Base-by-base conservation (phyloP, 2,888 invertebrate genomes). In the Lasioglossum malachurum region DNA sequence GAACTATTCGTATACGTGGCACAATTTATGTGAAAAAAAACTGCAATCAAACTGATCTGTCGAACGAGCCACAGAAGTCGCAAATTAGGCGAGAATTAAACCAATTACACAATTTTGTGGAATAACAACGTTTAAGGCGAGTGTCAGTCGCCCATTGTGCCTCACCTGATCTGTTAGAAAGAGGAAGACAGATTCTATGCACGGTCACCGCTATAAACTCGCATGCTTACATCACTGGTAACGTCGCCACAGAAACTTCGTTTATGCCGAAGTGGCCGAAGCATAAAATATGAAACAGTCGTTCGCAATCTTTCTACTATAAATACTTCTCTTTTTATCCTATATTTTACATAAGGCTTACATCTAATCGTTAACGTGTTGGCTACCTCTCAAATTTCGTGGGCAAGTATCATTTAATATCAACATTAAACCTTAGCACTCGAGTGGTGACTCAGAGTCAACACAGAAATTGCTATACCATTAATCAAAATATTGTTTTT, bases 201-300 rank as follows among this genome's bases (percentile, higher is more conserved):
- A 86, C 88, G 88, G 93, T 94, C 94, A 94, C 92, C 92, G 93
- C 93, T 94, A 94, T 94, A 94, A 94, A 94, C 94, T 91, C 92
- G 89, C 80, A 87, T 92, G 94, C 94, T 94, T 94, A 94, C 94
- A 94, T 94, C 94, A 94, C 87, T 92, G 78, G 64, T 78, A 88
- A 88, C 90, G 79, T 76, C 82, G 75, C 64, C 72, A 64, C 78
- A 71, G 75, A 80, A 82, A 73, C 80, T 79, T 80, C 78, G 71
- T 79, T 75, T 72, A 75, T 72, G 78, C 80, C 46, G 64, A 69
- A 78, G 49, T 64, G 76, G 35, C 38, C 71, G 67, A 82, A 69
- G 19, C 23, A 81, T 72, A 78, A 88, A 73, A 41, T 74, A 71
- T 19, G 57, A 75, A 53, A 76, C 76, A 64, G 60, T 76, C 80